Percentiles rank a stretch among this genome's conserved stretches.
Evolutionary conservation across 2,797 vertebrate species (phyloP).

Genomic region (Columba guinea): DNA sequence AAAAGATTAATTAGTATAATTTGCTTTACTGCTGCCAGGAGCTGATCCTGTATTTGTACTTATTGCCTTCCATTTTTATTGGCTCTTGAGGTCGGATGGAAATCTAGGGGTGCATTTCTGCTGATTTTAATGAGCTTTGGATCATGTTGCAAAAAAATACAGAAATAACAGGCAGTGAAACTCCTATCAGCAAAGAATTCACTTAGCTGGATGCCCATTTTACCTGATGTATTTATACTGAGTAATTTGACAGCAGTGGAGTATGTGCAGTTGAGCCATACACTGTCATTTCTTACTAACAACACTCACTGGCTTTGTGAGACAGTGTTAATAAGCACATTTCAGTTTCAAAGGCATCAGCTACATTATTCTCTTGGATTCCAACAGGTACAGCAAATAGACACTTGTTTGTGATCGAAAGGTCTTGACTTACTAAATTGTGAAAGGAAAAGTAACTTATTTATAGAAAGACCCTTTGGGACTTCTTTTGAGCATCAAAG

Average conservation of each 20-base stretch:
- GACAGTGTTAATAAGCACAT: slow-evolving; percentile 63
- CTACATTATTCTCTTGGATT: slow-evolving; percentile 46
- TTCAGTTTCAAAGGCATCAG: slow-evolving; percentile 59
- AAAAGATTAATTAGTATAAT: neutral
- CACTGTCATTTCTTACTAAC: slow-evolving; percentile 54
- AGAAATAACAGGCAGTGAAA: slow-evolving; percentile 23
- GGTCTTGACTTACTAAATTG: slow-evolving; percentile 41
- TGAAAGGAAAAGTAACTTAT: slow-evolving; percentile 41
- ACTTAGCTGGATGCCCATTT: slow-evolving; percentile 62
- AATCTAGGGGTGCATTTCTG: neutral
- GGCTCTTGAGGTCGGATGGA: neutral
- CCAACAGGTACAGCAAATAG: slow-evolving; percentile 49
- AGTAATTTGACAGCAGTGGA: slow-evolving; percentile 59
- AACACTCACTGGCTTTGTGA: slow-evolving; percentile 36
- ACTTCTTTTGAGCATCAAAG: neutral
- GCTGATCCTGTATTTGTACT: neutral
- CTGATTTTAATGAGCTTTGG: slow-evolving; percentile 25
- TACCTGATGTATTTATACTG: slow-evolving; percentile 43
- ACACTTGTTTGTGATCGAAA: slow-evolving; percentile 53
- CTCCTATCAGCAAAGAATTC: slow-evolving; percentile 40
- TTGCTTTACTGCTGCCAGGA: neutral
- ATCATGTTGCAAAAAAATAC: neutral
- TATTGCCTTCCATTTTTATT: neutral
- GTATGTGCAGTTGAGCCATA: slow-evolving; percentile 25
- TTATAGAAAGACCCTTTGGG: neutral